Percentiles rank a stretch among this genome's conserved stretches.
Conservation (phyloP, 2,888 invertebrate genomes). For the Drosophila infuscata region DNA sequence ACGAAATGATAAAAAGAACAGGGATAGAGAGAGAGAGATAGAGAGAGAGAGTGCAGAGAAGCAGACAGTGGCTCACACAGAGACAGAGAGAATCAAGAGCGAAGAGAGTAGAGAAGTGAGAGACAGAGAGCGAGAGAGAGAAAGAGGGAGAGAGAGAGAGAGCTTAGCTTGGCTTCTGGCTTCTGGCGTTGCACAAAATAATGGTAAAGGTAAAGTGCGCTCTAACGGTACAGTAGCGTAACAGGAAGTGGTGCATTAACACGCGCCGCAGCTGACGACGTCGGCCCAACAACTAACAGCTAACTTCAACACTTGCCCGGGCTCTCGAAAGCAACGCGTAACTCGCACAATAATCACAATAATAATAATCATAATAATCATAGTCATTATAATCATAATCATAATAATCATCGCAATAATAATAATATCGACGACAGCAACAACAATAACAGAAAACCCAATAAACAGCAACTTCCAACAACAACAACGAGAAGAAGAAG, state of each 20-base stretch:
- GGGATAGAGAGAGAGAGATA: slow-evolving; percentile 9
- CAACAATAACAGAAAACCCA: slow-evolving; percentile 11
- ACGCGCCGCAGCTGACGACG: slow-evolving; percentile 73
- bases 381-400: slow-evolving; percentile 15
- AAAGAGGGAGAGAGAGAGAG: slow-evolving; percentile 23
- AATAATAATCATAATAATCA: slow-evolving; percentile 26
- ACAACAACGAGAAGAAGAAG: not conserved
- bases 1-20: slow-evolving; percentile 8
- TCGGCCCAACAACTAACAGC: slow-evolving; percentile 41
- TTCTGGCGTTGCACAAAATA: slow-evolving; percentile 73
- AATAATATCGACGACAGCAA: slow-evolving; percentile 3
- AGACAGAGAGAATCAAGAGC: slow-evolving; percentile 6
- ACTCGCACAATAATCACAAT: slow-evolving; percentile 37
- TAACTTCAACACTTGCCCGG: slow-evolving; percentile 46
- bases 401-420: not conserved
- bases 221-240: slow-evolving; percentile 76
- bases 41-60: slow-evolving; percentile 19
- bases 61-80: slow-evolving; percentile 12
- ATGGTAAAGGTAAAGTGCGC: slow-evolving; percentile 61
- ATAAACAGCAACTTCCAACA: not conserved
- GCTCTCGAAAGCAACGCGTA: slow-evolving; percentile 49
- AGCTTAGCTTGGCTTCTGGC: slow-evolving; percentile 25
- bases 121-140: slow-evolving; percentile 15
- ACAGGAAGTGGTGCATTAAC: slow-evolving; percentile 83
- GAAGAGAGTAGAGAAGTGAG: slow-evolving; percentile 12